Conservation (phyloP, 2,113 vertebrate genomes). For the Brevimyrus niger region DNA sequence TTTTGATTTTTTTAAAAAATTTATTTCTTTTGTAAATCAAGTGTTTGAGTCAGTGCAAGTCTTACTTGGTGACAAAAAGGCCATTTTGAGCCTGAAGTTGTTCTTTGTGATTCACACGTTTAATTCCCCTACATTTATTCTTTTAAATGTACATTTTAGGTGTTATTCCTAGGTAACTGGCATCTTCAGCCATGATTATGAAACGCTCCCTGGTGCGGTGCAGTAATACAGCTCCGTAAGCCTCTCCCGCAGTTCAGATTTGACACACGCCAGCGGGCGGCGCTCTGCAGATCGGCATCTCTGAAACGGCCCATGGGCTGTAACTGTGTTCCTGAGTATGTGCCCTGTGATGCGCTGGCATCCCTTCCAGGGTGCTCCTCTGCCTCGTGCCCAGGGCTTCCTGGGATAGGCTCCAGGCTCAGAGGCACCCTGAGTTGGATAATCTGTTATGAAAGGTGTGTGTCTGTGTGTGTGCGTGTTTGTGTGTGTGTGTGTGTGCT, state of each 20-base stretch:
- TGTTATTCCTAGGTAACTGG: neutral
- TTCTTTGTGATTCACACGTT: neutral
- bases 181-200: neutral
- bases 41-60: neutral
- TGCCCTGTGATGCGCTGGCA: neutral
- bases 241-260: neutral
- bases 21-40: neutral
- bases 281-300: neutral
- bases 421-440: neutral
- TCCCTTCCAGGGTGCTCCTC: neutral
- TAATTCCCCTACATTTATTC: neutral
- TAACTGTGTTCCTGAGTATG: neutral
- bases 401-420: neutral
- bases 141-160: neutral
- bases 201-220: neutral
- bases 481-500: neutral
- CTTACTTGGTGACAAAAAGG: neutral
- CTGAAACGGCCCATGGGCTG: neutral
- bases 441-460: neutral
- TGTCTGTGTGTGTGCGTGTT: neutral
- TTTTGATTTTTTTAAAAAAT: neutral
- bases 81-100: neutral
- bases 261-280: neutral
- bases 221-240: neutral
- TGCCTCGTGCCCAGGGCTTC: neutral